A percentile compares a stretch with the other conserved stretches of the same genome.
Evolutionary conservation across 23 tunicate species (phyloP).

Genomic region (Corella eumyota): DNA sequence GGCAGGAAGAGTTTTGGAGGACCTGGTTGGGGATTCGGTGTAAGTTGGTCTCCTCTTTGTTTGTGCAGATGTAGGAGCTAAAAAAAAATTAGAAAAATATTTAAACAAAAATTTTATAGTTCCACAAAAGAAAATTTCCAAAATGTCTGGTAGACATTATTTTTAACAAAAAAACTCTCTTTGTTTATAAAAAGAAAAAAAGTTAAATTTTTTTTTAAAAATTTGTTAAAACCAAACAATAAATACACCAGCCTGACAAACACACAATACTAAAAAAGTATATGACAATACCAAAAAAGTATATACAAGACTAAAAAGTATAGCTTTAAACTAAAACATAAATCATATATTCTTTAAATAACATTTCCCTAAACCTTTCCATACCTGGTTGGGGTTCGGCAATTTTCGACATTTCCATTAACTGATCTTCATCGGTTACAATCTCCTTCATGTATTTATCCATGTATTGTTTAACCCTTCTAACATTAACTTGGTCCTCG

Average conservation of each 20-base stretch:
- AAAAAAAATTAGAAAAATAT: neutral
- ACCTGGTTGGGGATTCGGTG: slow-evolving; percentile 65
- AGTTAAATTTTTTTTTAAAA: neutral
- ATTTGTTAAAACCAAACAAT: neutral
- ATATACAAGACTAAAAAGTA: no score
- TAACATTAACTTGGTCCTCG: slow-evolving; percentile 79
- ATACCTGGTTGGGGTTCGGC: slow-evolving; percentile 84
- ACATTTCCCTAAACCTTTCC: no score
- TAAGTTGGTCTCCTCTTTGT: slow-evolving; percentile 20
- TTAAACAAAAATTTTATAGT: neutral
- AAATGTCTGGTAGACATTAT: no score
- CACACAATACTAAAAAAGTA: no score
- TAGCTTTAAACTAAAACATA: no score
- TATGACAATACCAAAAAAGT: no score
- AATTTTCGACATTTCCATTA: slow-evolving; percentile 77
- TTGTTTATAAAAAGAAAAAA: no score
- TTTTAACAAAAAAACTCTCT: no score
- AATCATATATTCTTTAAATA: no score
- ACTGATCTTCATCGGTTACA: slow-evolving; percentile 67
- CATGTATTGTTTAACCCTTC: slow-evolving; percentile 90
- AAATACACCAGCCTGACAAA: neutral
- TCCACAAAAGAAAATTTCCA: no score
- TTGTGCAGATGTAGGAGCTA: no score
- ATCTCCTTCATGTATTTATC: slow-evolving; percentile 74
- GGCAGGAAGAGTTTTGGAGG: slow-evolving; percentile 73